These are phyloP conservation scores for Oxytorus armatus DNA, from an alignment of 2,888 invertebrate species.

Conservation along the genomic window DNA sequence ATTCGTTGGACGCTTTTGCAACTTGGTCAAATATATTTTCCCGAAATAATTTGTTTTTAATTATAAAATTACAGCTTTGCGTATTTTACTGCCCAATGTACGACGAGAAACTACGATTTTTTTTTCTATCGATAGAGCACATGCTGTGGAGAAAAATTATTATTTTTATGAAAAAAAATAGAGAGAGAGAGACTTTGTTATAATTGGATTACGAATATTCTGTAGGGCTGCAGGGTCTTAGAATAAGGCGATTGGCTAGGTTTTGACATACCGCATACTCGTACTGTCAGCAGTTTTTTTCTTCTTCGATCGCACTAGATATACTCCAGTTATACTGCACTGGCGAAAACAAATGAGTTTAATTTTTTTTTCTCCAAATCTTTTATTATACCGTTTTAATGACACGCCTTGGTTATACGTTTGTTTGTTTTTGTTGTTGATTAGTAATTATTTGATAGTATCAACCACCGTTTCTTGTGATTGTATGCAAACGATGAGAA, in stretches of 20 bases:
- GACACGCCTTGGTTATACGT: too few species aligned
- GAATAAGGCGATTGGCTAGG: constrained; percentile 54
- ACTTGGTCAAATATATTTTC: neutral
- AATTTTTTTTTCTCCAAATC: neutral
- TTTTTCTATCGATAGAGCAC: neutral
- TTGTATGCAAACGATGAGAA: too few species aligned
- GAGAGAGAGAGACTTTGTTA: constrained; percentile 5
- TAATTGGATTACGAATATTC: constrained; percentile 51
- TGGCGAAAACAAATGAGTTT: too few species aligned
- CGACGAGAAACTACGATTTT: neutral
- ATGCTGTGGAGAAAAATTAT: neutral
- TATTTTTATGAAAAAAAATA: neutral
- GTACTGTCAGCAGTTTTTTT: constrained; percentile 55
- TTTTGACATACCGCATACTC: neutral
- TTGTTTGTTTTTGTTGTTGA: too few species aligned
- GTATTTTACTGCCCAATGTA: neutral
- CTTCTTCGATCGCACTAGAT: constrained; percentile 15
- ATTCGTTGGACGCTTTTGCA: too few species aligned
- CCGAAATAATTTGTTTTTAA: neutral
- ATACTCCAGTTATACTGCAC: too few species aligned
- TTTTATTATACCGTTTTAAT: too few species aligned
- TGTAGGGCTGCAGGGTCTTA: constrained; percentile 56
- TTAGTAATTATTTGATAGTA: too few species aligned
- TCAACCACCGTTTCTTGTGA: too few species aligned
- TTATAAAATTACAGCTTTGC: neutral